A percentile compares a stretch with the other conserved stretches of the same genome.
phyloP scores from a whole-genome alignment of 2,113 vertebrate genomes.

The Aegotheles bennettii region DNA sequence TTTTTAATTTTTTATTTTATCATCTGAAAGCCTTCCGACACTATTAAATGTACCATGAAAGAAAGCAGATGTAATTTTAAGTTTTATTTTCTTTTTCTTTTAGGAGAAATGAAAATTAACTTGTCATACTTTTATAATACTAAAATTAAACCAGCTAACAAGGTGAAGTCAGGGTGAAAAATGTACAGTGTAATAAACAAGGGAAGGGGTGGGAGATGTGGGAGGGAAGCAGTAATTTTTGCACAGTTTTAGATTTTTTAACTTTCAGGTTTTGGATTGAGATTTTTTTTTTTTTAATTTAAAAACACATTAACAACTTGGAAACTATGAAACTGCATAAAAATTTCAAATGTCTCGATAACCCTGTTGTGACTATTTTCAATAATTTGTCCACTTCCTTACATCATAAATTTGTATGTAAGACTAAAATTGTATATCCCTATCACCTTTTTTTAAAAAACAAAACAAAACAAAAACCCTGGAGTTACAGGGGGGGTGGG shows the following conservation, averaged over 20 bases:
- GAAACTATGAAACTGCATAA: constrained; percentile 26
- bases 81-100: constrained; percentile 67
- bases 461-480: no score
- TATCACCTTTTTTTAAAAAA: background rate
- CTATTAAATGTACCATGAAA: constrained; percentile 70
- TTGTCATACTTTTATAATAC: constrained; percentile 72
- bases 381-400: constrained; percentile 3
- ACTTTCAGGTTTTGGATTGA: constrained; percentile 34
- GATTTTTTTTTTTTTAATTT: constrained; percentile 66
- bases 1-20: constrained; percentile 22
- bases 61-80: constrained; percentile 70
- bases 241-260: constrained; percentile 50
- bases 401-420: background rate
- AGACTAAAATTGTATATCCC: constrained; percentile 25
- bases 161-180: constrained; percentile 73
- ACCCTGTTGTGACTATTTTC: constrained; percentile 27
- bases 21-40: constrained; percentile 70
- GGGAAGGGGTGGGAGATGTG: constrained; percentile 9
- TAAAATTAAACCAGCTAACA: constrained; percentile 74
- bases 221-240: constrained; percentile 34
- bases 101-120: constrained; percentile 63
- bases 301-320: constrained; percentile 30
- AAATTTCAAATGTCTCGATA: constrained; percentile 36
- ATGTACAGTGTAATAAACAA: constrained; percentile 61
- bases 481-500: background rate